Percentiles rank a stretch among this genome's conserved stretches.
These are phyloP conservation scores for Capreolus pygargus DNA, from an alignment of 2,113 vertebrate species.

Conservation along the genomic window DNA sequence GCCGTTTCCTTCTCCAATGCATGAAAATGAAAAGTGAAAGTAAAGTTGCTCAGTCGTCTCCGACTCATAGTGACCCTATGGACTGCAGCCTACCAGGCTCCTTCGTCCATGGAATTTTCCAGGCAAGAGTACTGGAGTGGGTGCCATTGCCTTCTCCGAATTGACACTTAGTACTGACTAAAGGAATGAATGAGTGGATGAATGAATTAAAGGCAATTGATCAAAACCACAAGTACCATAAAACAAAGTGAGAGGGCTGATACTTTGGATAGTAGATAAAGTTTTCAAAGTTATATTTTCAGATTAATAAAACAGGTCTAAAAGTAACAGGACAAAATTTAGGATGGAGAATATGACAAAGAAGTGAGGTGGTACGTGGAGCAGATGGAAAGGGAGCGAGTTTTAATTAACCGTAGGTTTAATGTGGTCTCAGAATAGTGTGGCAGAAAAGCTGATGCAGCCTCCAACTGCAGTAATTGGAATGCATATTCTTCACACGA, in stretches of 20 bases:
- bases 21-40: too few relatives aligned
- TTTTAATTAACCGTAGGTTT: slow-evolving; percentile 34
- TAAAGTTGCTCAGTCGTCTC: too few relatives aligned
- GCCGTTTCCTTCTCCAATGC: too few relatives aligned
- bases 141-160: not conserved
- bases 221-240: not conserved
- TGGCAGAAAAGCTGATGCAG: not conserved
- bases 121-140: too few relatives aligned
- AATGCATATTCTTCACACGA: not conserved
- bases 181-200: not conserved
- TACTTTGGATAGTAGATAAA: not conserved
- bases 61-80: too few relatives aligned
- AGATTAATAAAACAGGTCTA: not conserved
- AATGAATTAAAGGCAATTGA: not conserved
- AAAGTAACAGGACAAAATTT: not conserved
- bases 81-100: too few relatives aligned
- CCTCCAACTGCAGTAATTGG: not conserved
- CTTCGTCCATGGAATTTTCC: too few relatives aligned
- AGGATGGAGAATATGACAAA: not conserved
- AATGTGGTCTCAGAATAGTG: not conserved
- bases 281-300: slow-evolving; percentile 4
- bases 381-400: not conserved
- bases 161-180: not conserved
- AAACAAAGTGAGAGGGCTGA: not conserved
- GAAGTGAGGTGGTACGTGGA: not conserved